These are phyloP conservation scores for Tupaia tana DNA, from an alignment of 2,113 vertebrate species.

Conservation along the genomic window DNA sequence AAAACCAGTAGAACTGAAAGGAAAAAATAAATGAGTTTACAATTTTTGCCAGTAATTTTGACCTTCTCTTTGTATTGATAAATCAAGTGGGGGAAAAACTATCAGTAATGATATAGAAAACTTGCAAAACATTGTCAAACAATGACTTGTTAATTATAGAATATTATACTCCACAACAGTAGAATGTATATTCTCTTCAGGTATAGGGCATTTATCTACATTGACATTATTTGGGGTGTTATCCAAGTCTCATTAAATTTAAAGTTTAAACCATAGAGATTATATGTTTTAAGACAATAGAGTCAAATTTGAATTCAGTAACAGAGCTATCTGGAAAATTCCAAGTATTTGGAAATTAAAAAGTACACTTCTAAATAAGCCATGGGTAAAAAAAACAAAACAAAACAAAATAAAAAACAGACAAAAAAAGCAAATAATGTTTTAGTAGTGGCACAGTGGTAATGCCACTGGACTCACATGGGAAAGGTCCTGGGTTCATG, in stretches of 20 bases:
- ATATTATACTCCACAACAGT: not conserved
- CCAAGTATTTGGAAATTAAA: not conserved
- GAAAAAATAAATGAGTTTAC: not conserved
- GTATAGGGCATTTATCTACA: not conserved
- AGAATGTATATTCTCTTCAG: not conserved
- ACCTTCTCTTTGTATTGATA: not conserved
- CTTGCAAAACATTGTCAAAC: not conserved
- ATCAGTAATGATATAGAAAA: not conserved
- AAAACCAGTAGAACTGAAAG: constrained; percentile 9
- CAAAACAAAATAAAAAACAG: not conserved
- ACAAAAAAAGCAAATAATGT: too few species aligned
- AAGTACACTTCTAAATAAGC: not conserved
- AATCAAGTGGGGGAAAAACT: not conserved
- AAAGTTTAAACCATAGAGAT: not conserved
- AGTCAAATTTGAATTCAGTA: not conserved
- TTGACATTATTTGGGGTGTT: not conserved
- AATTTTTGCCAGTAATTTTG: not conserved
- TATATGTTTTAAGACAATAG: not conserved
- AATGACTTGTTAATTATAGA: not conserved
- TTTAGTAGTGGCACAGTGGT: too few species aligned
- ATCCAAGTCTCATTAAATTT: not conserved
- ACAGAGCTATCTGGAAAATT: not conserved
- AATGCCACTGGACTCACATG: too few species aligned
- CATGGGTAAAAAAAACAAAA: not conserved
- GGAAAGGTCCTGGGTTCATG: too few species aligned